Evolutionary conservation across 2,113 vertebrate genomes (phyloP).

Genomic region (Felis chaus): DNA sequence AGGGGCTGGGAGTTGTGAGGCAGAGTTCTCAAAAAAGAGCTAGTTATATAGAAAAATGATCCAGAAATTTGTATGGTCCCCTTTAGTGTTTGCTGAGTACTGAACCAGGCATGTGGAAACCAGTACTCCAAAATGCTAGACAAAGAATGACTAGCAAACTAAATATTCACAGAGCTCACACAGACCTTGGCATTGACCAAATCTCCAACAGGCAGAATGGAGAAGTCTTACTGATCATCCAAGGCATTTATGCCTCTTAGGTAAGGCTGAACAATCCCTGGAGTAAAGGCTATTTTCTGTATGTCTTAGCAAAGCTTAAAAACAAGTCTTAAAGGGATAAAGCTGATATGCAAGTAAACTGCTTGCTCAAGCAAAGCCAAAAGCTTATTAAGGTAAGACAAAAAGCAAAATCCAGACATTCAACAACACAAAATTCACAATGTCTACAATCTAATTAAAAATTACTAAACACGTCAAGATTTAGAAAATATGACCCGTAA

Average conservation of each 20-base stretch:
- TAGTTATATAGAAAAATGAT: not conserved
- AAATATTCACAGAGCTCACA: not conserved
- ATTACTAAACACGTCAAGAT: not conserved
- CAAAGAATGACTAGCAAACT: not conserved
- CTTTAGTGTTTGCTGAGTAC: not conserved
- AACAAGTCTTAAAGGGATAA: not conserved
- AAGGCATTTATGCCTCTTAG: not conserved
- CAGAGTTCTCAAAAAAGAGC: not conserved
- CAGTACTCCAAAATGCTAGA: not conserved
- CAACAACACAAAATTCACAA: not conserved
- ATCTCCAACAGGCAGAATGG: not conserved
- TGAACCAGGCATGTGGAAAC: not conserved
- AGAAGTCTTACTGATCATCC: not conserved
- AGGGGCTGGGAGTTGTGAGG: not conserved
- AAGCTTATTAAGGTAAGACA: not conserved
- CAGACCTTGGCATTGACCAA: not conserved
- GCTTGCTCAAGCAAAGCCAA: not conserved
- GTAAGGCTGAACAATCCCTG: not conserved
- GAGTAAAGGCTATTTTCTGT: not conserved
- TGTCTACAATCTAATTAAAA: conserved; percentile 3
- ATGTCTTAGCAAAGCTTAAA: not conserved
- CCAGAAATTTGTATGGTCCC: not conserved
- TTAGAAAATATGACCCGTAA: not conserved
- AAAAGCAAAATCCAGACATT: not conserved
- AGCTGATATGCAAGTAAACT: not conserved